phyloP scores from a whole-genome alignment of 2,113 vertebrate genomes.

The Casuarius casuarius region DNA sequence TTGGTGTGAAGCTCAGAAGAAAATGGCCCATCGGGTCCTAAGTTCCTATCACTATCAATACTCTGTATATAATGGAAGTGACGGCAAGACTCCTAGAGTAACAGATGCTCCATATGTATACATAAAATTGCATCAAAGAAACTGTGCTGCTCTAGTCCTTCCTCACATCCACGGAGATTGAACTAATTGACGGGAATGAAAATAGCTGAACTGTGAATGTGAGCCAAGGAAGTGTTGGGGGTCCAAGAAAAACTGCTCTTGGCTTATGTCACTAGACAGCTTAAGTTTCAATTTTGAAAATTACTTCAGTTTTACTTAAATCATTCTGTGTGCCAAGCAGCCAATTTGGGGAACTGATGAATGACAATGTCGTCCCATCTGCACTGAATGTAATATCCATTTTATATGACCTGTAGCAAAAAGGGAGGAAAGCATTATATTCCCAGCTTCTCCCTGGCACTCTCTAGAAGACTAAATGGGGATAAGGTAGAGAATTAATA shows the following conservation, averaged over 20 bases:
- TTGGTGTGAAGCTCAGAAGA: constrained; percentile 31
- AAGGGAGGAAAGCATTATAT: constrained; percentile 43
- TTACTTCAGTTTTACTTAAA: constrained; percentile 77
- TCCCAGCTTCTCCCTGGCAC: constrained; percentile 45
- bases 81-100: constrained; percentile 55
- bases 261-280: constrained; percentile 65
- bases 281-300: constrained; percentile 78
- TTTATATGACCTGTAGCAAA: constrained; percentile 66
- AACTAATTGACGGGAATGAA: constrained; percentile 68
- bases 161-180: constrained; percentile 48
- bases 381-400: constrained; percentile 54
- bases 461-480: neutral
- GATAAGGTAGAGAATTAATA: neutral
- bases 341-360: constrained; percentile 67
- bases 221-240: constrained; percentile 73
- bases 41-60: constrained; percentile 25
- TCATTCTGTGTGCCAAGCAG: constrained; percentile 70
- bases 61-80: constrained; percentile 40
- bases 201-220: constrained; percentile 42
- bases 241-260: constrained; percentile 70
- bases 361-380: constrained; percentile 59
- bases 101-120: constrained; percentile 57
- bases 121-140: constrained; percentile 55
- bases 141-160: neutral
- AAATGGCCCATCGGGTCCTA: constrained; percentile 58